A percentile compares a stretch with the other conserved stretches of the same genome.
Conservation (phyloP, 1,140 invertebrate genomes). For the Euura saliciscinereae region DNA sequence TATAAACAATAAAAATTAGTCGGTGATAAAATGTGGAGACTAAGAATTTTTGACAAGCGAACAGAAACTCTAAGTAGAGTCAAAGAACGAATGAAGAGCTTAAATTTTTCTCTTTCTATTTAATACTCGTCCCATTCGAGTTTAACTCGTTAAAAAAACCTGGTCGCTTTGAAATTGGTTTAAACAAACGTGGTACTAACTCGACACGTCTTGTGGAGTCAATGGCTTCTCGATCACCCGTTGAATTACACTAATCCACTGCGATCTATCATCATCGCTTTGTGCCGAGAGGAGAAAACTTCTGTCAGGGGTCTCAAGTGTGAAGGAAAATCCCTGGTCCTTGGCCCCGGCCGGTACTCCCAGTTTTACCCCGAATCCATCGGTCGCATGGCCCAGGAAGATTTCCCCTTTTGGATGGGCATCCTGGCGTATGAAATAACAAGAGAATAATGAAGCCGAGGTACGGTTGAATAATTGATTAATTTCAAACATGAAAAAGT, state of each 20-base stretch:
- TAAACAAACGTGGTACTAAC: slow-evolving; percentile 61
- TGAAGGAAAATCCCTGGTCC: slow-evolving; percentile 82
- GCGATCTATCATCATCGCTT: slow-evolving; percentile 75
- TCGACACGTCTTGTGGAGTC: slow-evolving; percentile 78
- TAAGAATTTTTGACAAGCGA: slow-evolving; percentile 10
- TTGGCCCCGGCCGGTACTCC: slow-evolving; percentile 71
- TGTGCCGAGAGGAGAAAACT: slow-evolving; percentile 84
- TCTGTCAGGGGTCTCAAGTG: slow-evolving; percentile 83
- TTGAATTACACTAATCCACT: slow-evolving; percentile 81
- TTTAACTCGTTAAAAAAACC: background rate
- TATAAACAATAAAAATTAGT: slow-evolving; percentile 34
- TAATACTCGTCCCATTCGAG: too few species aligned
- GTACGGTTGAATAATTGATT: background rate
- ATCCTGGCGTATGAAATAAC: slow-evolving; percentile 58
- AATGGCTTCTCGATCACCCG: slow-evolving; percentile 77
- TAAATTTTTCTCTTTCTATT: slow-evolving; percentile 5
- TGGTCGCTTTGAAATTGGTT: slow-evolving; percentile 1
- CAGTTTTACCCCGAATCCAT: slow-evolving; percentile 73
- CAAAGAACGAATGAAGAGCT: slow-evolving; percentile 21
- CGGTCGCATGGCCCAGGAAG: slow-evolving; percentile 78
- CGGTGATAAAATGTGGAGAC: slow-evolving; percentile 9
- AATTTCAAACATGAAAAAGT: background rate
- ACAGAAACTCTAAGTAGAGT: slow-evolving; percentile 14
- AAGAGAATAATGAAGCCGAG: too few species aligned
- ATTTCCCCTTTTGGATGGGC: slow-evolving; percentile 91